Percentiles rank a stretch among this genome's conserved stretches.
Conservation (phyloP, 2,888 invertebrate species). For the Papilio elwesi region DNA sequence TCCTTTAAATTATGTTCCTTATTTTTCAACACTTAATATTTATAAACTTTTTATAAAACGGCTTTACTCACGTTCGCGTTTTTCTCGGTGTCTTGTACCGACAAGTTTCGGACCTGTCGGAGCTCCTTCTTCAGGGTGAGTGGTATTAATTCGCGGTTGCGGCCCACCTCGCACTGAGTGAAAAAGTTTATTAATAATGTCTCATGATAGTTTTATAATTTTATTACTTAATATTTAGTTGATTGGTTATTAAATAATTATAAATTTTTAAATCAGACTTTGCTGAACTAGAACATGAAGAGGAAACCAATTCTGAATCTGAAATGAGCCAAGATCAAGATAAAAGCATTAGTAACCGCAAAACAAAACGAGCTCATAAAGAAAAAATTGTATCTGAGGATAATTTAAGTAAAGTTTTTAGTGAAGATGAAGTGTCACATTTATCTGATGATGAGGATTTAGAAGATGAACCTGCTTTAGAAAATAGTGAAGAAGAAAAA, state of each 20-base stretch:
- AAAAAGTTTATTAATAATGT: no score
- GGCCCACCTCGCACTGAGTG: no score
- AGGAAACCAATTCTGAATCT: conserved; percentile 45
- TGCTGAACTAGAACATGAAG: conserved; percentile 30
- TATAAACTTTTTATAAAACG: no score
- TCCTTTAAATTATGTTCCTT: no score
- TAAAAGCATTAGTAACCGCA: conserved; percentile 42
- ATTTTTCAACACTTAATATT: no score
- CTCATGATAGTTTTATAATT: no score
- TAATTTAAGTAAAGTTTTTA: conserved; percentile 69
- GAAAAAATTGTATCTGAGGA: conserved; percentile 63
- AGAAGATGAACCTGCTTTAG: conserved; percentile 52
- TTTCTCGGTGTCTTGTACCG: no score
- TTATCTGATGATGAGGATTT: conserved; percentile 65
- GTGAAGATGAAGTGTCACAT: conserved; percentile 79
- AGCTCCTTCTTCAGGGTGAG: no score
- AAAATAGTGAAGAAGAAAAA: conserved; percentile 50
- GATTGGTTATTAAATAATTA: conserved; percentile 31
- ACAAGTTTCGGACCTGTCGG: no score
- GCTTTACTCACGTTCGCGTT: no score
- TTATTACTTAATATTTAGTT: no score
- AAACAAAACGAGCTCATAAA: conserved; percentile 37
- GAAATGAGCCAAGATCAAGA: conserved; percentile 43
- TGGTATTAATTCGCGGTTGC: no score
- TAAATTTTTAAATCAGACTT: conserved; percentile 42